A percentile compares a stretch with the other conserved stretches of the same genome.
phyloP scores from a whole-genome alignment of 2,888 invertebrate genomes.

The Agrochola lychnidis region DNA sequence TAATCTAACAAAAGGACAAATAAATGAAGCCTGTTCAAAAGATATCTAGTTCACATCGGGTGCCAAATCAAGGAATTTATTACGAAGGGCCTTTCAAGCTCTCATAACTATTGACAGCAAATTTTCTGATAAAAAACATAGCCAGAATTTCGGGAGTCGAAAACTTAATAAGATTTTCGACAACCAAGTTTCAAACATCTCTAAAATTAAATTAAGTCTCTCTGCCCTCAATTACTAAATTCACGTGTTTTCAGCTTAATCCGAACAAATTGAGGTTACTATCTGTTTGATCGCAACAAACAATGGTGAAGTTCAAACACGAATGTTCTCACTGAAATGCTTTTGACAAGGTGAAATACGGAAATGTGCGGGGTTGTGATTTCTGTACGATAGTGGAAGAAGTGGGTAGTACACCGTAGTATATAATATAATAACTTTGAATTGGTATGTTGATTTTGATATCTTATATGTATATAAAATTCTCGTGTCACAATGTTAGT shows the following conservation, averaged over 20 bases:
- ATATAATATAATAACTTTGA: background rate
- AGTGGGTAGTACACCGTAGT: background rate
- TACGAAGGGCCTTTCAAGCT: background rate
- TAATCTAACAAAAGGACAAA: background rate
- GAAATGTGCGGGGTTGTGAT: background rate
- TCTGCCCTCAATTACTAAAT: slow-evolving; percentile 1
- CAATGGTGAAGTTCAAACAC: slow-evolving; percentile 25
- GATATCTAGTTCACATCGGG: background rate
- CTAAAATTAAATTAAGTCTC: background rate
- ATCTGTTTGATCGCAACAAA: slow-evolving; percentile 41
- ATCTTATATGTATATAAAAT: too few relatives aligned
- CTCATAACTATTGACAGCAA: background rate
- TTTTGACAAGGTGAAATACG: slow-evolving; percentile 1
- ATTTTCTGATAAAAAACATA: background rate
- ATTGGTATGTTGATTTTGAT: background rate
- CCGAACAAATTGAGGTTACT: slow-evolving; percentile 8
- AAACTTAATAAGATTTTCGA: background rate
- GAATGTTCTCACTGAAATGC: background rate
- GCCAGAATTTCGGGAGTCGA: background rate
- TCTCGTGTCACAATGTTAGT: too few relatives aligned
- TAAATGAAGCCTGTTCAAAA: background rate
- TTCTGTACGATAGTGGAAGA: background rate
- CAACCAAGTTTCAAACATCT: background rate
- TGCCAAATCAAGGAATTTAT: background rate
- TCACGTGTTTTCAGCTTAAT: slow-evolving; percentile 2